Percentiles rank a stretch among this genome's conserved stretches.
phyloP scores from a whole-genome alignment of 2,113 vertebrate species.

The Cryptomyrus ogoouensis region DNA sequence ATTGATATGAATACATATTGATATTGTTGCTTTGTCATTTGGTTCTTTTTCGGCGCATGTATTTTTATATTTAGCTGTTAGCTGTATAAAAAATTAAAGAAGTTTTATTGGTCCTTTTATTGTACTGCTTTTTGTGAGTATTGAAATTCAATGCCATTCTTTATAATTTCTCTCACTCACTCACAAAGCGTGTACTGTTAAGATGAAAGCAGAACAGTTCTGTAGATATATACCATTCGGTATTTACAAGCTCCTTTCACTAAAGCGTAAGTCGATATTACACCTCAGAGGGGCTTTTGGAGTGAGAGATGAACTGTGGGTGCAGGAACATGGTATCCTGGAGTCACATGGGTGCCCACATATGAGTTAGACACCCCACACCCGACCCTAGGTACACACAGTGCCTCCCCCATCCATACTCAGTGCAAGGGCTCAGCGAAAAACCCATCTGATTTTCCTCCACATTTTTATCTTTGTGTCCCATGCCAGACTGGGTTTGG shows the following conservation, averaged over 20 bases:
- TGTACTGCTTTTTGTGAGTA: not conserved
- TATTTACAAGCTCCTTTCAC: conserved; percentile 23
- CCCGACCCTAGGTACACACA: not conserved
- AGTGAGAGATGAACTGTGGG: not conserved
- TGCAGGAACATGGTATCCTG: not conserved
- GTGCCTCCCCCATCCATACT: not conserved
- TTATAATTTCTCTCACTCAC: conserved; percentile 38
- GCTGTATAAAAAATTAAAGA: conserved; percentile 16
- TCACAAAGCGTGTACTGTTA: conserved; percentile 30
- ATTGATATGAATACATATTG: conserved; percentile 43
- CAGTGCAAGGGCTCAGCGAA: conserved; percentile 49
- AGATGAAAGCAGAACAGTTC: conserved; percentile 35
- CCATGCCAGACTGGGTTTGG: conserved; percentile 49
- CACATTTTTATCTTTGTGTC: conserved; percentile 60
- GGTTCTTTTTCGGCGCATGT: conserved; percentile 29
- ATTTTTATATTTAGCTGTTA: not conserved
- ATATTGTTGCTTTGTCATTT: conserved; percentile 44
- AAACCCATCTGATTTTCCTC: conserved; percentile 61
- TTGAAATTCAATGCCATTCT: conserved; percentile 18
- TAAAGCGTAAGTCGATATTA: conserved; percentile 21
- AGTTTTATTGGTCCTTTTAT: conserved; percentile 6
- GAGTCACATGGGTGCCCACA: not conserved
- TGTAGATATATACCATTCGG: conserved; percentile 23
- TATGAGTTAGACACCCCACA: not conserved
- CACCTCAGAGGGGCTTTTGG: conserved; percentile 19